These are phyloP conservation scores for Aphelocoma californica DNA, from an alignment of 2,797 vertebrate genomes.

Conservation along the genomic window DNA sequence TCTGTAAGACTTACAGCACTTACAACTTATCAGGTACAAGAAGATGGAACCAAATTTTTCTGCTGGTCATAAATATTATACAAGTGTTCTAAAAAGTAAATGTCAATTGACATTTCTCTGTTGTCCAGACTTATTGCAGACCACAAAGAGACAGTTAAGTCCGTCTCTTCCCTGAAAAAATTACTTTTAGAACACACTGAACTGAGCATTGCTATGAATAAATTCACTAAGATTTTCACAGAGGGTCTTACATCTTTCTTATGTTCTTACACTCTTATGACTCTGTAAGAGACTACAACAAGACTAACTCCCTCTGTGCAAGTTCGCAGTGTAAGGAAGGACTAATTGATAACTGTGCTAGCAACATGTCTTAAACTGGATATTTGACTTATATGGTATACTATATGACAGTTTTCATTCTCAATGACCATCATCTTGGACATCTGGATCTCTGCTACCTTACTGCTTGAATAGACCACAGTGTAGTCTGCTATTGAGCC, in stretches of 20 bases:
- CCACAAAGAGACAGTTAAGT: background rate
- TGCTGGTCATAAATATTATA: background rate
- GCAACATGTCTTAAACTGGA: background rate
- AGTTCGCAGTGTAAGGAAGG: background rate
- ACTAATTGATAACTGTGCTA: background rate
- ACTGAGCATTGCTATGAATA: background rate
- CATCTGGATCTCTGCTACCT: background rate
- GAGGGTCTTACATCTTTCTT: background rate
- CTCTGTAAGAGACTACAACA: background rate
- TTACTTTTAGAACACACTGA: background rate
- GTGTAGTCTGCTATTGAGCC: accelerated
- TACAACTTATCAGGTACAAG: background rate
- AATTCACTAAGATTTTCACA: background rate
- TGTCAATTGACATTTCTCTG: background rate
- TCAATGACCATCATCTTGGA: background rate
- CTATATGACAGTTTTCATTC: background rate
- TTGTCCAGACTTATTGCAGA: background rate
- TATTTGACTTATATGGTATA: background rate
- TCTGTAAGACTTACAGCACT: background rate
- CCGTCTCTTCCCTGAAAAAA: background rate
- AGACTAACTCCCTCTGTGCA: background rate
- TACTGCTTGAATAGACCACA: background rate
- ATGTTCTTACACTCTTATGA: background rate
- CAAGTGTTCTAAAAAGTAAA: background rate
- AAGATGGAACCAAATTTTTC: background rate